Evolutionary conservation across 2,113 vertebrate genomes (phyloP), one percentile per base, ranked within the genome.

Genomic region (Centropus bengalensis): DNA sequence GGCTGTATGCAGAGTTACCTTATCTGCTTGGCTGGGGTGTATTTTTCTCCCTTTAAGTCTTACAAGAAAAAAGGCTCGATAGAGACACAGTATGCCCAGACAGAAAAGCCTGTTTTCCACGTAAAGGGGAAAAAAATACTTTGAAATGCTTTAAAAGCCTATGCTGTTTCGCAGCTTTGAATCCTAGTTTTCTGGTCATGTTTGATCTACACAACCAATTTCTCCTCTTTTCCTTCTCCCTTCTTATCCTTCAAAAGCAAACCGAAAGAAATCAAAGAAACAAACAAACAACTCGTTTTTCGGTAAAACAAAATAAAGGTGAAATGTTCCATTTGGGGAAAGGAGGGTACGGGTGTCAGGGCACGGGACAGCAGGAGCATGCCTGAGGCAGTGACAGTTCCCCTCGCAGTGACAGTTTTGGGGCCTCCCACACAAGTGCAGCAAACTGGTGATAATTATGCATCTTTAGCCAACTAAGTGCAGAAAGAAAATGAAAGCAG

Each of bases 281-380:
- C 55, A 94, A 94, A 58, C 73, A 94, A 97, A 70, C 78, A 87
- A 93, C 83, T 73, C 18, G 58, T 69, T 77, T 94, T 58, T 86
- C 36, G 77, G 74, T 92, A 81, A 93, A 91, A 96, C 62, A 92
- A 97, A 97, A 93, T 54, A 88, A 93, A 86, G 91, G 89, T 81
- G 91, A 94, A 93, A 93, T 74, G 91, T 56, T 97, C 82, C 42
- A 30, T 78, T 86, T 90, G 70, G 96, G 89, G 94, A 92, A 96
- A 93, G 71, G 62, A 91, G 78, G 94, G 71, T 74, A 86, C 8
- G 83, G 82, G 89, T 91, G 89, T 38, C 80, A 70, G 80, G 93
- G 75, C 78, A 95, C 21, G 68, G 96, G 96, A 92, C 30, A 96
- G 97, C 93, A 64, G 73, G 78, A 82, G 92, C 97, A 98, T 97